These are phyloP conservation scores for Lasiurus borealis DNA, from an alignment of 2,113 vertebrate species.

Conservation along the genomic window DNA sequence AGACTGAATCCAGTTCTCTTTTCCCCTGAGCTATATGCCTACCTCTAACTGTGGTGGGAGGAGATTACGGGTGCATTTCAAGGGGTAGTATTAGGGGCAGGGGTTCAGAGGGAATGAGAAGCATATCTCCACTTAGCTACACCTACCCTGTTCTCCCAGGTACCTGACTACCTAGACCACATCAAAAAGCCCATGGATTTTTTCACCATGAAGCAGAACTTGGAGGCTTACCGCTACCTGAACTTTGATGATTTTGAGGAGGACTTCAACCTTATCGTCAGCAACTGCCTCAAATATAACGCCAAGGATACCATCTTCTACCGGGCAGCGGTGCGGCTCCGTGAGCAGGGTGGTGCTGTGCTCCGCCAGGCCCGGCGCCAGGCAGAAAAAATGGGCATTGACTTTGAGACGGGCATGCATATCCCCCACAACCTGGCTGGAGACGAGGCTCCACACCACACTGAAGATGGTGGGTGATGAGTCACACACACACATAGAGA, in stretches of 20 bases:
- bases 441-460: conserved; percentile 88
- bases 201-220: conserved; percentile 97
- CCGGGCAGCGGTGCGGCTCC: conserved; percentile 94
- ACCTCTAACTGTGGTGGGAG: conserved; percentile 70
- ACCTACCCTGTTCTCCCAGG: conserved; percentile 86
- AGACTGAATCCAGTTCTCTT: conserved; percentile 16
- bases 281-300: conserved; percentile 99
- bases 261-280: conserved; percentile 98
- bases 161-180: conserved; percentile 98
- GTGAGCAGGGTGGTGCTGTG: conserved; percentile 93
- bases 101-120: conserved; percentile 40
- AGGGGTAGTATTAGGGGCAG: conserved; percentile 83
- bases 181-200: conserved; percentile 99
- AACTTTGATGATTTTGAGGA: conserved; percentile 97
- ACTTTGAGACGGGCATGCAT: conserved; percentile 97
- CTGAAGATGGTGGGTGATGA: conserved; percentile 88
- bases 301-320: conserved; percentile 99
- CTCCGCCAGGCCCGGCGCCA: conserved; percentile 95
- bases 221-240: conserved; percentile 97
- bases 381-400: conserved; percentile 97
- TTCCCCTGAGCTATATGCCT: conserved; percentile 59
- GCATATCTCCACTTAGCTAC: conserved; percentile 75
- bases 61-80: conserved; percentile 55
- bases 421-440: conserved; percentile 93
- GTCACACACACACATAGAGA: not conserved